Base-by-base conservation (phyloP, 1,140 invertebrate genomes). In the Drosophila watanabei region DNA sequence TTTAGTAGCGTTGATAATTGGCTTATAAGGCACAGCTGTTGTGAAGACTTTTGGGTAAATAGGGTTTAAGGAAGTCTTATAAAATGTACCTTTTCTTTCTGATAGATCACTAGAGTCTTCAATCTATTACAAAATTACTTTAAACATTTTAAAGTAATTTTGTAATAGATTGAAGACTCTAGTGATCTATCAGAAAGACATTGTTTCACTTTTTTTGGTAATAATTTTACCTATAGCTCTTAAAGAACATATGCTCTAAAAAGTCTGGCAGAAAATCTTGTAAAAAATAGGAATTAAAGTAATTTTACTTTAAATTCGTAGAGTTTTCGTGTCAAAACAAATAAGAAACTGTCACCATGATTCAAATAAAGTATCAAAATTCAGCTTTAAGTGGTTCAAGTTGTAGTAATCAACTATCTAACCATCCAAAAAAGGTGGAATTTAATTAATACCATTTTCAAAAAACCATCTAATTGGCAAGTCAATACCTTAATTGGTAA, bases 401-500 rank as follows among this genome's bases (percentile, higher is more conserved):
- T 56, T 20, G 33, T 56, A 30, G 48, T 4, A 30, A 51, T 51
- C 28, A 30, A 30, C 32, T 0, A 11, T 45, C 11, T 11, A 46
- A 20, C 30, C n/a, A 35, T 37, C 52, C 52, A 28, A 57, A 57
- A 39, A 39, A 57, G 54, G 54, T 28, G 35, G 35, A 39, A 28
- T 24, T 57, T 57, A 57, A 57, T 57, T 57, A 57, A n/a, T 57
- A 16, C 54, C 54, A 57, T 57, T 57, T 57, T 57, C 2, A 39
- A 28, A 60, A 64, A 60, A 11, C 14, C 16, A 33, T 14, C 28
- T 62, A 24, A 41, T 63, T 62, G 39, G 58, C n/a, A 14, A 28
- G 10, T 18, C 13, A 6, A 16, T 43, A 16, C 24, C 10, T 11
- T 35, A 16, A 45, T 11, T 33, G 32, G n/a, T 30, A 37, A 13